Percentiles rank a stretch among this genome's conserved stretches.
Evolutionary conservation across 64 coral and sea anemone species (phyloP).

Genomic region (Acropora yongei): DNA sequence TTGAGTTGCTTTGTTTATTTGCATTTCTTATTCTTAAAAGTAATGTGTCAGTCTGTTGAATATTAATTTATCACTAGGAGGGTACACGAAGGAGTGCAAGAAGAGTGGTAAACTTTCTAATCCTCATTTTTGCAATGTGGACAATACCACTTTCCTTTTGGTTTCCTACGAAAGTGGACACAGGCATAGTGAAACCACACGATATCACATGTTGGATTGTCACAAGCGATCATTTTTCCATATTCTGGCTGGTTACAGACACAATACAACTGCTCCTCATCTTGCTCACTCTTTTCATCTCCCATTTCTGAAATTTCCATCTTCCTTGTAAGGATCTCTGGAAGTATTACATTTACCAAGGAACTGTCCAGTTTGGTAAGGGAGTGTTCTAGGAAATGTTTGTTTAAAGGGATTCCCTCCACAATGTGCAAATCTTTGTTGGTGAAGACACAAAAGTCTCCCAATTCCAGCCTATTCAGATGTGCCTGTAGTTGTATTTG

Average conservation of each 20-base stretch:
- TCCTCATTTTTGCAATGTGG: constrained; percentile 46
- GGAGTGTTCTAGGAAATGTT: not conserved
- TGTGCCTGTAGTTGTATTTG: constrained; percentile 56
- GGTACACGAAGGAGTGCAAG: not conserved
- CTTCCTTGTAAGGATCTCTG: constrained; percentile 36
- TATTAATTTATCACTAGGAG: no score
- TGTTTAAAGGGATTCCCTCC: constrained; percentile 27
- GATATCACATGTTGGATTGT: constrained; percentile 56
- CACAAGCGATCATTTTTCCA: constrained; percentile 65
- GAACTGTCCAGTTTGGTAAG: constrained; percentile 27
- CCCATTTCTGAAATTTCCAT: not conserved
- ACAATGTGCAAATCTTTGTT: constrained; percentile 14
- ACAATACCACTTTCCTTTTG: constrained; percentile 60
- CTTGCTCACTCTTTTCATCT: not conserved
- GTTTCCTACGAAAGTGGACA: constrained; percentile 51
- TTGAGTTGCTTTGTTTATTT: no score
- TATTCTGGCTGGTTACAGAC: constrained; percentile 67
- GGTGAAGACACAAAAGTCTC: constrained; percentile 35
- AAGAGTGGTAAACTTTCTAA: not conserved
- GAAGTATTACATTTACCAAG: constrained; percentile 22
- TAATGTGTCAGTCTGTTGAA: no score
- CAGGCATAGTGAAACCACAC: constrained; percentile 65
- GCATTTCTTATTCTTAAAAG: no score
- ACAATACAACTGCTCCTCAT: not conserved
- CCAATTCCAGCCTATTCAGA: constrained; percentile 43